Percentiles rank a stretch among this genome's conserved stretches.
Conservation (phyloP, 2,797 vertebrate species). For the Melanotaenia nigrans region DNA sequence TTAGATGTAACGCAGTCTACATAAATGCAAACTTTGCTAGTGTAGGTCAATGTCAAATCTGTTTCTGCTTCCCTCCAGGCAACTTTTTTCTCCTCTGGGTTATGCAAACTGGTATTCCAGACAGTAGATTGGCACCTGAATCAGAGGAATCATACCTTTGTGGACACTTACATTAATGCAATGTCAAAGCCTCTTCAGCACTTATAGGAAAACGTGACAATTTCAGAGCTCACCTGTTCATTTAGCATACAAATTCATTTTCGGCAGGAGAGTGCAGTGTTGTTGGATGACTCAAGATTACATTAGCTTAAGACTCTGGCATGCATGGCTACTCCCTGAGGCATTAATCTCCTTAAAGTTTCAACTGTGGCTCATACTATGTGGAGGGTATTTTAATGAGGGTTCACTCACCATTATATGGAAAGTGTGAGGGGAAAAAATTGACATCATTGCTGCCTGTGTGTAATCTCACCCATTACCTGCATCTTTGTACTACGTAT, state of each 20-base stretch:
- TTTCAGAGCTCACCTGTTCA: conserved; percentile 70
- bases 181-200: conserved; percentile 68
- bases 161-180: conserved; percentile 69
- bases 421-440: conserved; percentile 44
- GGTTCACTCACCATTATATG: conserved; percentile 65
- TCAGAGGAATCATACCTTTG: conserved; percentile 72
- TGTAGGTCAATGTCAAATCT: conserved; percentile 65
- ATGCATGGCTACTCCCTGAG: conserved; percentile 65
- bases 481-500: conserved; percentile 11
- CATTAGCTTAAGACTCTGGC: conserved; percentile 70
- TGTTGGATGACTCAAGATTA: conserved; percentile 72
- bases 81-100: conserved; percentile 59
- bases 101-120: conserved; percentile 55
- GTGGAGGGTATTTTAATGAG: conserved; percentile 71
- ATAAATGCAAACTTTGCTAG: conserved; percentile 59
- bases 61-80: conserved; percentile 53
- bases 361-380: conserved; percentile 57
- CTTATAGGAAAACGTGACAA: conserved; percentile 57
- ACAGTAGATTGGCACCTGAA: conserved; percentile 74
- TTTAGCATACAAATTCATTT: conserved; percentile 71
- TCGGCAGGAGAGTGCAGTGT: conserved; percentile 54
- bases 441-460: conserved; percentile 41
- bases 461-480: conserved; percentile 61
- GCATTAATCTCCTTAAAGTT: conserved; percentile 72
- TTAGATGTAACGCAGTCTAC: conserved; percentile 67